Percentiles rank a stretch among this genome's conserved stretches.
These are phyloP conservation scores for Ictidomys tridecemlineatus DNA, from an alignment of 2,113 vertebrate genomes.

Conservation along the genomic window DNA sequence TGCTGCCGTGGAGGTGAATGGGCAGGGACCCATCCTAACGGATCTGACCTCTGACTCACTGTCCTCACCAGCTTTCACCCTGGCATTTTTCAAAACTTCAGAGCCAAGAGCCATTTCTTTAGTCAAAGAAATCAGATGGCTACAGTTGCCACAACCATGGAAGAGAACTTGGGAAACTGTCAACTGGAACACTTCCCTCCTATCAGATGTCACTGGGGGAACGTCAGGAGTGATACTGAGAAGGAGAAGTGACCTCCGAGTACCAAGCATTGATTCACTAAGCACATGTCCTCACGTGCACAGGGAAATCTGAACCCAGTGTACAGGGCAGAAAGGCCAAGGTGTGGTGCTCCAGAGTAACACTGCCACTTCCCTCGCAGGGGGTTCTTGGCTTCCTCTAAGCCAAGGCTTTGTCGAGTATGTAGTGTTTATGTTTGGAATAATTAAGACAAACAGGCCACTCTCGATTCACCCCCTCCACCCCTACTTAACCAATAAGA, in stretches of 20 bases:
- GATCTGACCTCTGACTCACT: not conserved
- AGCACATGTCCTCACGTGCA: fast-evolving
- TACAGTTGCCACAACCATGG: not conserved
- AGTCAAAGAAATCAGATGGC: not conserved
- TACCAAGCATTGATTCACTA: not conserved
- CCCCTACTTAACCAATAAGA: not conserved
- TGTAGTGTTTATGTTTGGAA: not conserved
- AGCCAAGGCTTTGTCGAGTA: not conserved
- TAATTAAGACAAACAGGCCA: not conserved
- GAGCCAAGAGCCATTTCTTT: not conserved
- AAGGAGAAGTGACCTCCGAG: not conserved
- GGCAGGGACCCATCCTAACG: not conserved
- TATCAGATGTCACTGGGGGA: not conserved
- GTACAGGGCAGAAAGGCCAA: not conserved
- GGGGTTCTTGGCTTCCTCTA: not conserved
- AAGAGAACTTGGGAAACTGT: not conserved
- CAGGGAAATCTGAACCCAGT: not conserved
- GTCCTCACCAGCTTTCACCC: not conserved
- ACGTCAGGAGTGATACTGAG: not conserved
- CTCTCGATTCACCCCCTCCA: too few relatives aligned
- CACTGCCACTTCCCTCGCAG: not conserved
- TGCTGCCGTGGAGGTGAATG: not conserved
- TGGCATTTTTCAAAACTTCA: not conserved
- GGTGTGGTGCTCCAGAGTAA: not conserved
- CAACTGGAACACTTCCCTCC: not conserved